phyloP scores from a whole-genome alignment of 2,888 invertebrate genomes.

The Gortyna flavago region DNA sequence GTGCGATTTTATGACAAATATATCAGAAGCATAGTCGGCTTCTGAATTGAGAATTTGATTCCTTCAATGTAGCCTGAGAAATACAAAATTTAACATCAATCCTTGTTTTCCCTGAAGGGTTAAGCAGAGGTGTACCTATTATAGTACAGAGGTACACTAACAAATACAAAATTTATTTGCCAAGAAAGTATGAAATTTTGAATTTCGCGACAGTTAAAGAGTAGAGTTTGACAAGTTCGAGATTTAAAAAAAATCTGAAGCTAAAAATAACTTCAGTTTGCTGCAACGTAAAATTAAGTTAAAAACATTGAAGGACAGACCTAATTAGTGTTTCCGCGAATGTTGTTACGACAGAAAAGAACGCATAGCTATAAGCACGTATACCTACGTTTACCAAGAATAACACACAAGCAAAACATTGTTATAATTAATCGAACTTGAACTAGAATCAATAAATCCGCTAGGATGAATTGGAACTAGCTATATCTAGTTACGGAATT shows the following conservation, averaged over 20 bases:
- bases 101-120: no score
- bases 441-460: not conserved
- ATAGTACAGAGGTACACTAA: no score
- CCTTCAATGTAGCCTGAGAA: no score
- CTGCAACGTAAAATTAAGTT: constrained; percentile 9
- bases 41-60: not conserved
- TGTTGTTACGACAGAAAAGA: constrained; percentile 19
- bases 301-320: constrained; percentile 26
- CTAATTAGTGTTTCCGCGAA: constrained; percentile 50
- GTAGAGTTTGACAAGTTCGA: not conserved
- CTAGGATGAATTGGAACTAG: not conserved
- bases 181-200: not conserved
- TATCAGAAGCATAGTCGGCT: not conserved
- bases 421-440: not conserved
- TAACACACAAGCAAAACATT: constrained; percentile 4
- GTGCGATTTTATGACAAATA: constrained; percentile 1
- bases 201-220: not conserved
- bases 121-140: no score
- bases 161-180: no score
- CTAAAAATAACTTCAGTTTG: constrained; percentile 5
- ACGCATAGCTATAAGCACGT: constrained; percentile 13
- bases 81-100: not conserved
- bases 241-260: not conserved
- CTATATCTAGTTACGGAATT: not conserved
- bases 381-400: constrained; percentile 13